Conservation (phyloP, 2,797 vertebrate species). For the Channa striata region DNA sequence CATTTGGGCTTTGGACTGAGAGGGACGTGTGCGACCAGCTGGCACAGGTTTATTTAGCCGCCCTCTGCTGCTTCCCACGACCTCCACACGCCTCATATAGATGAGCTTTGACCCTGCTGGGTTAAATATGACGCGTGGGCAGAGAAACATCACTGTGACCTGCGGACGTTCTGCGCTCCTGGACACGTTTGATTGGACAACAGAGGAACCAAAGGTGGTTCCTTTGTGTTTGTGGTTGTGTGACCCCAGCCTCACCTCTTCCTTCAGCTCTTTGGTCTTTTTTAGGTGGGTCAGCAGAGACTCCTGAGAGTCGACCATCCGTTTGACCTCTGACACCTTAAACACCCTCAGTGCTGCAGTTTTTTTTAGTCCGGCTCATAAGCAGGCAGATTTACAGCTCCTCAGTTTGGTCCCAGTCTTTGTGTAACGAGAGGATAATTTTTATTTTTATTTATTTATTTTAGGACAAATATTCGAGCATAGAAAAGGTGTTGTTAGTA, state of each 20-base stretch:
- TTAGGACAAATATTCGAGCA: too few species aligned
- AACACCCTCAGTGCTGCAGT: constrained; percentile 1
- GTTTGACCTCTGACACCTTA: constrained; percentile 30
- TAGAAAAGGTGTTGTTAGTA: too few species aligned
- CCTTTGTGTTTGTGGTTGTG: not conserved
- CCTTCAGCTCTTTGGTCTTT: constrained; percentile 40
- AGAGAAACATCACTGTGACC: not conserved
- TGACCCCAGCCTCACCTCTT: constrained; percentile 29
- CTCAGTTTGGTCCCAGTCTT: not conserved
- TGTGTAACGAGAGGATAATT: too few species aligned
- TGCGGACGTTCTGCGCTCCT: too few species aligned
- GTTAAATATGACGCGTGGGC: not conserved
- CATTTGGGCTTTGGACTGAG: not conserved
- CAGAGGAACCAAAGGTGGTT: not conserved
- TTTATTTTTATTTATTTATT: too few species aligned
- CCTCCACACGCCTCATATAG: constrained; percentile 30
- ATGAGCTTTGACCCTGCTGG: constrained; percentile 8
- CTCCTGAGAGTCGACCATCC: constrained; percentile 35
- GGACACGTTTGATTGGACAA: too few species aligned
- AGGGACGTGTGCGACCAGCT: constrained; percentile 42
- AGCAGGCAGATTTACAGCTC: not conserved
- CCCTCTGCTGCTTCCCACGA: constrained; percentile 49
- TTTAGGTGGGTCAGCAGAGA: constrained; percentile 28
- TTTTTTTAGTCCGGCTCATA: not conserved
- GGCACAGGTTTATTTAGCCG: constrained; percentile 56